Percentiles rank a stretch among this genome's conserved stretches.
These are phyloP conservation scores for Sturnus vulgaris DNA, from an alignment of 2,113 vertebrate genomes.

Conservation along the genomic window DNA sequence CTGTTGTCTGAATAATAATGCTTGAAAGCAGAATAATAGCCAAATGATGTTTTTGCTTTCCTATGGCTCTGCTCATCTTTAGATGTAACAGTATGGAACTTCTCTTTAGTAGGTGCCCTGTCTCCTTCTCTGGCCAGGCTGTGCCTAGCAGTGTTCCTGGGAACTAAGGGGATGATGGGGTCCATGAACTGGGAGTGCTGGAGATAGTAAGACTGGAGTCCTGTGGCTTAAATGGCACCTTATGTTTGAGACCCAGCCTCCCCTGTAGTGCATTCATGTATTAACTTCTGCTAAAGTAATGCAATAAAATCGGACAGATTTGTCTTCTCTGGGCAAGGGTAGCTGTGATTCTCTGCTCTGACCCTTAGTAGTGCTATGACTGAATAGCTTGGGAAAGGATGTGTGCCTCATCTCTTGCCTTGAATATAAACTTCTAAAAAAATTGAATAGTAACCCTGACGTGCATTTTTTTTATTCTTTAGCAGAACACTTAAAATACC, in stretches of 20 bases:
- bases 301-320: background rate
- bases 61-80: too few species aligned
- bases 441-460: background rate
- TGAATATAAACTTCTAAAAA: background rate
- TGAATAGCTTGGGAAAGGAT: background rate
- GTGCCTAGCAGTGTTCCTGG: accelerated
- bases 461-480: background rate
- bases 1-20: background rate
- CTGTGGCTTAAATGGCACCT: background rate
- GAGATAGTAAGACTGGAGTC: accelerated
- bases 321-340: background rate
- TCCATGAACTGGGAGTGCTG: background rate
- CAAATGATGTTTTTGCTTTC: background rate
- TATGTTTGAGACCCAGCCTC: background rate
- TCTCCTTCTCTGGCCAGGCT: background rate
- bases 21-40: background rate
- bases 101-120: too few species aligned
- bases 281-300: background rate
- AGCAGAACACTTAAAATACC: background rate
- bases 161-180: accelerated
- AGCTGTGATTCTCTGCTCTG: background rate
- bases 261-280: accelerated
- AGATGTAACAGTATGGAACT: accelerated
- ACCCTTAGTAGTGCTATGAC: background rate
- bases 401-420: background rate